A percentile compares a stretch with the other conserved stretches of the same genome.
These are phyloP conservation scores for Stomatorhinus walkeri DNA, from an alignment of 2,797 vertebrate genomes.

Conservation along the genomic window DNA sequence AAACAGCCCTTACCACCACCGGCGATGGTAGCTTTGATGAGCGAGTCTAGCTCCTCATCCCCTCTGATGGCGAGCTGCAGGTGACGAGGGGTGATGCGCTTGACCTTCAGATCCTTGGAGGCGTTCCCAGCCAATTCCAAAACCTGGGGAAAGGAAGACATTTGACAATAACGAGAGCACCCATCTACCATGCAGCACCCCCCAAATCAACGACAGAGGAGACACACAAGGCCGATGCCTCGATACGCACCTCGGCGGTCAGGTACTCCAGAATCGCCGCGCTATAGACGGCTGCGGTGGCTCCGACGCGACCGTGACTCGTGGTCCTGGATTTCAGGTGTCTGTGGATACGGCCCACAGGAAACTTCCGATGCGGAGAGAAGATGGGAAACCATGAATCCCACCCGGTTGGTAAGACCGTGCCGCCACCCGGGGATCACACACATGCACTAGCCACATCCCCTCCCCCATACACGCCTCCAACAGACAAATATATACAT, in stretches of 20 bases:
- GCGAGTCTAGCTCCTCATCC: constrained; percentile 70
- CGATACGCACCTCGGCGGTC: constrained; percentile 77
- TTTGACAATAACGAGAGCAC: background rate
- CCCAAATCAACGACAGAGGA: no score
- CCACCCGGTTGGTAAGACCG: background rate
- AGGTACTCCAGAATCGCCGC: constrained; percentile 78
- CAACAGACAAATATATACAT: background rate
- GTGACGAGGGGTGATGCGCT: constrained; percentile 70
- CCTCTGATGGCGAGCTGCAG: constrained; percentile 73
- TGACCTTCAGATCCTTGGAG: constrained; percentile 72
- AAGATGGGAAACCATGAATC: background rate
- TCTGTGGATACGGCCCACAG: constrained; percentile 72
- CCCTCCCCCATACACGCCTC: background rate
- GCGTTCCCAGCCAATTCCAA: constrained; percentile 71
- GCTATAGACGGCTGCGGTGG: constrained; percentile 70
- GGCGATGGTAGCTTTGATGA: constrained; percentile 73
- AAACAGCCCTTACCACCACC: constrained; percentile 58
- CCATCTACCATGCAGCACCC: background rate
- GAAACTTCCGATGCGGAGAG: constrained; percentile 50
- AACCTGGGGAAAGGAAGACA: constrained; percentile 43
- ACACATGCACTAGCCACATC: background rate
- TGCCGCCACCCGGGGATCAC: background rate
- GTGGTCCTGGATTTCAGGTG: constrained; percentile 71
- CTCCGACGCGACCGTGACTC: constrained; percentile 69
- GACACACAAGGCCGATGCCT: background rate